Evolutionary conservation across 2,888 invertebrate species (phyloP).

Genomic region (Achlya flavicornis): DNA sequence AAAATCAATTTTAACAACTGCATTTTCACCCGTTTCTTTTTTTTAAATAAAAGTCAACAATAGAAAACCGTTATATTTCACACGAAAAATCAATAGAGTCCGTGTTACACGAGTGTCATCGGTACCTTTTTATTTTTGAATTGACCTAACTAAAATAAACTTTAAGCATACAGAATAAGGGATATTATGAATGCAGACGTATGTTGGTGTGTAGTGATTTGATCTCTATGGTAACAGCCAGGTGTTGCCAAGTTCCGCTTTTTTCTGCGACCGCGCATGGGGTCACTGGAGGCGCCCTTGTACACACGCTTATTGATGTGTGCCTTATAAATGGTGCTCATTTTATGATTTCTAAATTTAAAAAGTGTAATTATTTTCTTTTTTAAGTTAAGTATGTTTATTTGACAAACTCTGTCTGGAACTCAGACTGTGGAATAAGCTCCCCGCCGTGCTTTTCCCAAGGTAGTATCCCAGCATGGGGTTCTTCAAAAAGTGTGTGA

Average conservation of each 20-base stretch:
- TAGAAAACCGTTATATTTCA: slow-evolving; percentile 69
- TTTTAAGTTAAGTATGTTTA: slow-evolving; percentile 57
- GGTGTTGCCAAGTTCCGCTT: slow-evolving; percentile 64
- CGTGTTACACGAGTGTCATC: slow-evolving; percentile 51
- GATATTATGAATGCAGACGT: slow-evolving; percentile 10
- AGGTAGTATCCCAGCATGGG: no score
- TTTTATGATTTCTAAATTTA: slow-evolving; percentile 19
- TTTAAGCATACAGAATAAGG: not conserved
- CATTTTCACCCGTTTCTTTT: slow-evolving; percentile 25
- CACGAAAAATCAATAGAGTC: slow-evolving; percentile 48
- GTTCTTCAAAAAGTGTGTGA: no score
- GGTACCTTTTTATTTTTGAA: slow-evolving; percentile 31
- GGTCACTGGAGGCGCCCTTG: slow-evolving; percentile 58
- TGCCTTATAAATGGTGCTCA: slow-evolving; percentile 36
- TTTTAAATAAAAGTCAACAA: slow-evolving; percentile 44
- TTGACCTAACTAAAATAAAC: not conserved
- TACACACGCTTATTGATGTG: slow-evolving; percentile 26
- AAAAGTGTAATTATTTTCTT: no score
- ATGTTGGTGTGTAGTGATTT: slow-evolving; percentile 68
- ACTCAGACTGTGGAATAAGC: no score
- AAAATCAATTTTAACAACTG: no score
- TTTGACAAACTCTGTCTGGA: no score
- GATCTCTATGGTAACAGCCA: slow-evolving; percentile 81
- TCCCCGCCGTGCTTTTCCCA: no score
- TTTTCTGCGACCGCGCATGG: slow-evolving; percentile 50